Evolutionary conservation across 2,888 invertebrate species (phyloP).

Genomic region (Rosalia funebris): DNA sequence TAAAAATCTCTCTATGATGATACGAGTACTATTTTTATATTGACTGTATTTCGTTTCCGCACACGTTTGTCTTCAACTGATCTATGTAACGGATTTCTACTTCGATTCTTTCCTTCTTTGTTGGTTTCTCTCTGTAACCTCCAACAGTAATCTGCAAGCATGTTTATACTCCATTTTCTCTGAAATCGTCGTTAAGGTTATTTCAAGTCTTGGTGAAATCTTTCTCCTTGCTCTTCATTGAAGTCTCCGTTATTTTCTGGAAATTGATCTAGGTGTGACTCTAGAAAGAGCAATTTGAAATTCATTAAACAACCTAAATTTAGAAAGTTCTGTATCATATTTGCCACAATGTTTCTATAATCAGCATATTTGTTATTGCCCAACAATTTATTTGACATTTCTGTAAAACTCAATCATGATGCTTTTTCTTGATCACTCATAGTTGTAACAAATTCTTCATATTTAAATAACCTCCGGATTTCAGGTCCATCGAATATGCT

Average conservation of each 20-base stretch:
- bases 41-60: background rate
- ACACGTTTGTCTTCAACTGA: background rate
- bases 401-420: background rate
- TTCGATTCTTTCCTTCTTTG: background rate
- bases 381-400: background rate
- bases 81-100: background rate
- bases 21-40: background rate
- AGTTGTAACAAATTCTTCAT: background rate
- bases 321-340: background rate
- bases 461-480: background rate
- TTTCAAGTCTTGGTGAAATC: background rate
- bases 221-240: constrained; percentile 1
- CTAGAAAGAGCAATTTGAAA: background rate
- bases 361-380: background rate
- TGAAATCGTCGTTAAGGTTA: background rate
- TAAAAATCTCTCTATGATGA: background rate
- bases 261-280: background rate
- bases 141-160: background rate
- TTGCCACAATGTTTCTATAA: background rate
- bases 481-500: background rate
- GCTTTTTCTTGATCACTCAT: background rate
- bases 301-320: background rate
- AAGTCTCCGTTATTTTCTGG: constrained; percentile 1
- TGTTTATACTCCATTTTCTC: background rate
- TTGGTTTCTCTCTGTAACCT: background rate